Conservation (phyloP, 1,140 invertebrate genomes). For the Drosophila tristis region DNA sequence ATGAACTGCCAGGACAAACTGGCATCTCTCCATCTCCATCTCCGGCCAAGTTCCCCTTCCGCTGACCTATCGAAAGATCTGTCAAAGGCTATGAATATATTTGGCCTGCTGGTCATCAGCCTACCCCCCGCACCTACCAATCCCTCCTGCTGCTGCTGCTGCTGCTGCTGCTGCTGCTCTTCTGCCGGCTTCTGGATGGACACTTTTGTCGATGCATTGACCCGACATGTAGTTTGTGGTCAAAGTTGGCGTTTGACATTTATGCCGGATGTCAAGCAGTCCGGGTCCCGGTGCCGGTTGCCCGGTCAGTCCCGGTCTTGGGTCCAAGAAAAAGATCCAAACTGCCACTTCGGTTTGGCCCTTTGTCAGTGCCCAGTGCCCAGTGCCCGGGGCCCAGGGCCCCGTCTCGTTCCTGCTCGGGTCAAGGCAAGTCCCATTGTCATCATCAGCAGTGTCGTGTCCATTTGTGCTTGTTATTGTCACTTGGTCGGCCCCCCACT, state of each 20-base stretch:
- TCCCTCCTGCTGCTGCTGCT: too few species aligned
- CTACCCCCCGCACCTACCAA: background rate
- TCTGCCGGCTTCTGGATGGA: background rate
- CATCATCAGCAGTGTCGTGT: slow-evolving; percentile 52
- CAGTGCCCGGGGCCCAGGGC: too few species aligned
- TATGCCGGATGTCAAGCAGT: slow-evolving; percentile 76
- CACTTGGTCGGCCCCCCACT: slow-evolving; percentile 47
- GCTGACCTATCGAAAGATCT: slow-evolving; percentile 37
- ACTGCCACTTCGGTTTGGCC: too few species aligned
- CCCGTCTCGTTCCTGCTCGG: background rate
- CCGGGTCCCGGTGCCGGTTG: background rate
- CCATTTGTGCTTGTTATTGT: slow-evolving; percentile 72
- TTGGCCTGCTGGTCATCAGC: slow-evolving; percentile 40
- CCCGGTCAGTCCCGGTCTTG: too few species aligned
- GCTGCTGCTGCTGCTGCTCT: background rate
- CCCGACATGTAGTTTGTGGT: slow-evolving; percentile 72
- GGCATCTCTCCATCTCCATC: background rate
- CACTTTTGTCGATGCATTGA: slow-evolving; percentile 62
- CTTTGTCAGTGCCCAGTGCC: too few species aligned
- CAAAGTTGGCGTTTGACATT: slow-evolving; percentile 81
- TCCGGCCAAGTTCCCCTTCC: background rate
- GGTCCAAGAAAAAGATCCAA: too few species aligned
- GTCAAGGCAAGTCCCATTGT: slow-evolving; percentile 47
- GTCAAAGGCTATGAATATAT: slow-evolving; percentile 71
- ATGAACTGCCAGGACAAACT: slow-evolving; percentile 6